A percentile compares a stretch with the other conserved stretches of the same genome.
phyloP scores from a whole-genome alignment of 2,797 vertebrate genomes.

The Hyperoplus lanceolatus region DNA sequence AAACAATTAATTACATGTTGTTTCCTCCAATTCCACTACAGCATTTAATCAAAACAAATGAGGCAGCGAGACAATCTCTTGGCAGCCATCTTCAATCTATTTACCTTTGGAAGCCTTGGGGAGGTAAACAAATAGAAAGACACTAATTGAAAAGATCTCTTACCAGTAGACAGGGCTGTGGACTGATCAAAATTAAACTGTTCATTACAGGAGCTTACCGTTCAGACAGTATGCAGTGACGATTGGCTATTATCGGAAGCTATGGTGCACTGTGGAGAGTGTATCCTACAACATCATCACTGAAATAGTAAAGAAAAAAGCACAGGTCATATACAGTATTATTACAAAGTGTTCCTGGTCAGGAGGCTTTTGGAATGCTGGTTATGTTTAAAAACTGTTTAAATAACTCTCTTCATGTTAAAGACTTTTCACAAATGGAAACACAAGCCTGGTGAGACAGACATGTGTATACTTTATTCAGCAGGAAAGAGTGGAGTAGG shows the following conservation, averaged over 20 bases:
- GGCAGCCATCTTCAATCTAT: constrained; percentile 54
- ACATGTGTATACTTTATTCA: constrained; percentile 31
- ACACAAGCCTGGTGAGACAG: constrained; percentile 11
- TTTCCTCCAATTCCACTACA: constrained; percentile 17
- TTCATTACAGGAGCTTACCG: constrained; percentile 46
- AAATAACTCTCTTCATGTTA: background rate
- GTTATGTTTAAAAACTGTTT: background rate
- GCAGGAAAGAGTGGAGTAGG: constrained; percentile 23
- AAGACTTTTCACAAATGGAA: constrained; percentile 9
- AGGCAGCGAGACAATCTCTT: constrained; percentile 37
- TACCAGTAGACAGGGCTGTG: constrained; percentile 31
- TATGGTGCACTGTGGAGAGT: background rate
- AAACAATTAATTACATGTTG: constrained; percentile 32
- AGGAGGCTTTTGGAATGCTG: background rate
- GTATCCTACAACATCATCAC: background rate
- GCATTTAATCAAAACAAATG: constrained; percentile 59
- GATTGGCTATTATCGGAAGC: background rate
- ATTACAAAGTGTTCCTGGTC: background rate
- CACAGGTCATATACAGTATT: background rate
- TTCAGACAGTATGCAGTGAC: constrained; percentile 1
- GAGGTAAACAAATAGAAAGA: constrained; percentile 56
- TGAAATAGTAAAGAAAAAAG: background rate
- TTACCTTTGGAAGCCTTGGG: constrained; percentile 39
- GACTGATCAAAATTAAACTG: constrained; percentile 56
- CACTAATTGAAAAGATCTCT: constrained; percentile 64